Base-by-base conservation (phyloP, 2,888 invertebrate species). In the Lasioglossum lativentre region DNA sequence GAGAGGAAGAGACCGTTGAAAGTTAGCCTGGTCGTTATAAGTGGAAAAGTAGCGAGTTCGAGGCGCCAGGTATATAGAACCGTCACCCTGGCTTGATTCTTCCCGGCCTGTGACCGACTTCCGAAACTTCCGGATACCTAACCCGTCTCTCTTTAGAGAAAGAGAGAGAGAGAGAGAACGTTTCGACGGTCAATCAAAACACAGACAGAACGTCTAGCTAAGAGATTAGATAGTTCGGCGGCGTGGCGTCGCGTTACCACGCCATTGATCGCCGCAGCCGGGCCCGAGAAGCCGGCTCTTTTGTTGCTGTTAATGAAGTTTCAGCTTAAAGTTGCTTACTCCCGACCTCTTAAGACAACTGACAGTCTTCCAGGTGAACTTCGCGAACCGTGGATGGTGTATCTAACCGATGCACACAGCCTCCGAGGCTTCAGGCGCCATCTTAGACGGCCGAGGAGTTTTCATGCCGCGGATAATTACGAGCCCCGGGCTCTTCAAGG, bases 301-400 rank as follows among this genome's bases (percentile, higher is more conserved):
- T 90, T 90, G 87, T 90, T 86, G 80, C 80, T 81, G 75, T 82
- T 90, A 90, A 90, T 78, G 88, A 89, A 90, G 83, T 87, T 89
- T 80, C 77, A 42, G 70, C 23, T 74, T 34, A n/a, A 59, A 52
- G 38, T 70, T 59, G 30, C 59, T 72, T 73, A 30, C 68, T 70
- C n/a, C 40, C 68, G 27, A 8, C 45, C 45, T 68, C 63, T 85
- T 78, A 78, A 78, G 71, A 78, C 78, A 83, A 72, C 85, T 78
- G 85, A 85, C 86, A 85, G 80, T 45, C 74, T 78, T 72, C 40
- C 59, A 10, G n/a, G 68, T 45, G 59, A 78, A 84, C 78, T 84
- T 84, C 71, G 77, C 27, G 19, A 30, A 16, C 16, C 68, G 6
- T 68, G 83, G 59, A 52, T 59, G 59, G 42, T 75, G 70, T 75